Conservation (phyloP, 1,140 invertebrate genomes). For the Drosophila aff. region DNA sequence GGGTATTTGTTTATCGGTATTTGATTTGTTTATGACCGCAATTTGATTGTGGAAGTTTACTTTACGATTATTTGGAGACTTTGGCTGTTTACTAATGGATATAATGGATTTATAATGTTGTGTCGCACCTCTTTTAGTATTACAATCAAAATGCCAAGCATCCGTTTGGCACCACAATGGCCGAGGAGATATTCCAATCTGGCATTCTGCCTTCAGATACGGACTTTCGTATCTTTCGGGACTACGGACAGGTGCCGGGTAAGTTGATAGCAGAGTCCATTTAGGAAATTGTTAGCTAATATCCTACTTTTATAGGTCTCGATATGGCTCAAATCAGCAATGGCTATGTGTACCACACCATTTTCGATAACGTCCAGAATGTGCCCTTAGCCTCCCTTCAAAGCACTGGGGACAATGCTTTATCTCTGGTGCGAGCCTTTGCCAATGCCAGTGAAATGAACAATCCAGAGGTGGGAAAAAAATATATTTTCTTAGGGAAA, state of each 20-base stretch:
- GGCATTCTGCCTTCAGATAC: conserved; percentile 97
- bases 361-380: conserved; percentile 90
- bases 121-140: conserved; percentile 35
- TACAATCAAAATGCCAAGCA: conserved; percentile 85
- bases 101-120: not conserved
- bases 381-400: conserved; percentile 93
- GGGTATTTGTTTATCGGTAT: conserved; percentile 16
- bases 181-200: conserved; percentile 97
- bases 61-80: not conserved
- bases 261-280: not conserved
- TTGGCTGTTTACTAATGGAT: conserved; percentile 86
- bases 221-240: conserved; percentile 97
- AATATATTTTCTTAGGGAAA: not conserved
- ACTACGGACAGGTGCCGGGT: conserved; percentile 92
- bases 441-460: conserved; percentile 87
- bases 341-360: conserved; percentile 96
- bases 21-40: conserved; percentile 4
- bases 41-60: conserved; percentile 88
- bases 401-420: conserved; percentile 91
- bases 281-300: not conserved
- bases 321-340: conserved; percentile 87
- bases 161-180: conserved; percentile 95
- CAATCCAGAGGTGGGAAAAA: conserved; percentile 72
- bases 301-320: conserved; percentile 29
- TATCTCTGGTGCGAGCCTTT: conserved; percentile 89